Percentiles rank a stretch among this genome's conserved stretches.
phyloP scores from a whole-genome alignment of 2,888 invertebrate genomes.

The Erebia epiphron region DNA sequence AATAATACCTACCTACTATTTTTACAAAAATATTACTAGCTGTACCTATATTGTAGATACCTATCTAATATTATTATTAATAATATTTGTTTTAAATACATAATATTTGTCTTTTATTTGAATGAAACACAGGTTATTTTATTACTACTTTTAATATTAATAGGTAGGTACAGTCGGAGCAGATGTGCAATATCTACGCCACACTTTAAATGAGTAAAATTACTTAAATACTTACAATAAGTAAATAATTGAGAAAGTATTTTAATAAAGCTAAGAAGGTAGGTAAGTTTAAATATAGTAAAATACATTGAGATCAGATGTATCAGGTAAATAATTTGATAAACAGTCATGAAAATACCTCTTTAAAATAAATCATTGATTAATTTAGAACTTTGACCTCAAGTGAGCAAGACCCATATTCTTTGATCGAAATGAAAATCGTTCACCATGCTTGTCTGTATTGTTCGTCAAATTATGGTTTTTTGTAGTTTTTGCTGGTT shows the following conservation, averaged over 20 bases:
- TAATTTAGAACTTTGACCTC: conserved; percentile 64
- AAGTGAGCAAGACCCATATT: conserved; percentile 62
- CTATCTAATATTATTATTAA: conserved; percentile 43
- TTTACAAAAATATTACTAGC: conserved; percentile 46
- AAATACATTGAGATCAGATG: conserved; percentile 12
- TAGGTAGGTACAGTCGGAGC: not conserved
- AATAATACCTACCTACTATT: conserved; percentile 30
- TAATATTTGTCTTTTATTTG: conserved; percentile 39
- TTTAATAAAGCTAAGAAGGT: not conserved
- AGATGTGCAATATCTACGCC: conserved; percentile 17
- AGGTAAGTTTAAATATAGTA: too few relatives aligned
- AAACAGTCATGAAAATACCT: conserved; percentile 48
- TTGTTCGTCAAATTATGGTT: conserved; percentile 48
- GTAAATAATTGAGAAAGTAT: not conserved
- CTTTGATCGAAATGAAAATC: conserved; percentile 63
- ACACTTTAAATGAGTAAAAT: conserved; percentile 7
- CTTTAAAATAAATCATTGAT: not conserved
- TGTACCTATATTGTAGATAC: conserved; percentile 53
- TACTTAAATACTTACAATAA: not conserved
- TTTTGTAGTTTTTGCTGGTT: conserved; percentile 61
- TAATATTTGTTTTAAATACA: conserved; percentile 30
- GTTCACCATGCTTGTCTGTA: conserved; percentile 49
- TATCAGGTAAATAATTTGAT: conserved; percentile 35
- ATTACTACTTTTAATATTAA: conserved; percentile 1
- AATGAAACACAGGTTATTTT: conserved; percentile 17